Percentiles rank a stretch among this genome's conserved stretches.
These are phyloP conservation scores for Istiophorus platypterus DNA, from an alignment of 2,113 vertebrate genomes.

Conservation along the genomic window DNA sequence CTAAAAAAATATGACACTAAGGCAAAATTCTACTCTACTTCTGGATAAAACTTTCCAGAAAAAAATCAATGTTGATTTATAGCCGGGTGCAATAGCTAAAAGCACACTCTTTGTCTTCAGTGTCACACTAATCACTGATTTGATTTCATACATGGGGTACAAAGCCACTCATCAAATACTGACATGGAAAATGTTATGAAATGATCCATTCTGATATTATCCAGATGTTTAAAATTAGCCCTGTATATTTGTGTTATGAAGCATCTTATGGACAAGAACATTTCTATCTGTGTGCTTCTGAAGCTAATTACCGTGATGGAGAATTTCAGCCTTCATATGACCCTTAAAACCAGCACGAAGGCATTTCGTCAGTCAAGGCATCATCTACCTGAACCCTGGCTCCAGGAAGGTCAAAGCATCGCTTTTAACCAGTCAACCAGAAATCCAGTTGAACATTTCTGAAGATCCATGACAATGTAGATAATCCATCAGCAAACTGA, in stretches of 20 bases:
- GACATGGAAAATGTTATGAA: conserved; percentile 49
- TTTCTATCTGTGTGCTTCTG: conserved; percentile 7
- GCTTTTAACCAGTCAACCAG: conserved; percentile 1
- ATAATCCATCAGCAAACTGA: background rate
- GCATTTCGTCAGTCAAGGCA: background rate
- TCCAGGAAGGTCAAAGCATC: background rate
- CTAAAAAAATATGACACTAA: background rate
- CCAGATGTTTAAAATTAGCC: conserved; percentile 67
- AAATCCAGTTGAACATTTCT: conserved; percentile 7
- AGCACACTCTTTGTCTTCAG: conserved; percentile 68
- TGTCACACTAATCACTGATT: conserved; percentile 75
- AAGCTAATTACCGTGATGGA: conserved; percentile 28
- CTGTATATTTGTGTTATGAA: conserved; percentile 46
- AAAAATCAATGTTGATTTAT: conserved; percentile 44
- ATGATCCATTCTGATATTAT: conserved; percentile 52
- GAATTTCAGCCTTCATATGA: conserved; percentile 37
- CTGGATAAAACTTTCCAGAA: conserved; percentile 7
- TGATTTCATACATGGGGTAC: conserved; percentile 63
- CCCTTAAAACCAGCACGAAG: background rate
- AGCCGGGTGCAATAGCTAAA: conserved; percentile 58
- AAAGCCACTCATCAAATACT: conserved; percentile 65
- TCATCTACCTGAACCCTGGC: background rate
- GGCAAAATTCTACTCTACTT: conserved; percentile 19
- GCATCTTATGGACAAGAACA: conserved; percentile 35
- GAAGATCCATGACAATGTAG: background rate